A percentile compares a stretch with the other conserved stretches of the same genome.
phyloP scores from a whole-genome alignment of 1,140 invertebrate species.

The Drosophila ironensis region DNA sequence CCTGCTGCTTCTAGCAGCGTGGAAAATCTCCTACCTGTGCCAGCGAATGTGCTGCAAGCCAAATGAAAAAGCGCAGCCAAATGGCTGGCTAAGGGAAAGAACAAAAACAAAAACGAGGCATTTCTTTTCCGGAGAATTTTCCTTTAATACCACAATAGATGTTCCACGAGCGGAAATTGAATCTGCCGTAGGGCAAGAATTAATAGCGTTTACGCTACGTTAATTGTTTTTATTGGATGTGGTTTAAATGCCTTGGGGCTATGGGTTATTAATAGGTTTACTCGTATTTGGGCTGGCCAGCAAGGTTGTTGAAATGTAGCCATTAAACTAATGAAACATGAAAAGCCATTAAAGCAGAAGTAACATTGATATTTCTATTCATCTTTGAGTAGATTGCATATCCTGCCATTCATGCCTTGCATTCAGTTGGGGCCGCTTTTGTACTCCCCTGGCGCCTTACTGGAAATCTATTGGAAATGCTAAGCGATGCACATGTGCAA shows the following conservation, averaged over 20 bases:
- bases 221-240: conserved; percentile 35
- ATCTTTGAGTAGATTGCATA: too few relatives aligned
- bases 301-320: too few relatives aligned
- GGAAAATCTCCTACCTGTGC: conserved; percentile 26
- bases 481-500: background rate
- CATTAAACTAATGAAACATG: too few relatives aligned
- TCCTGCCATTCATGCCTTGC: too few relatives aligned
- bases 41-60: conserved; percentile 8
- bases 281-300: too few relatives aligned
- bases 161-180: conserved; percentile 34
- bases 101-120: conserved; percentile 1
- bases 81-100: conserved; percentile 21
- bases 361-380: too few relatives aligned
- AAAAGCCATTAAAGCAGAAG: too few relatives aligned
- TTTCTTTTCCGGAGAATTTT: conserved; percentile 16
- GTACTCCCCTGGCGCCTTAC: background rate
- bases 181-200: conserved; percentile 21
- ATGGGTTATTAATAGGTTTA: background rate
- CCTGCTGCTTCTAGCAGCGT: conserved; percentile 24
- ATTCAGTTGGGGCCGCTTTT: background rate
- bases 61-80: conserved; percentile 36
- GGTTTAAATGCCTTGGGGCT: background rate
- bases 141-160: conserved; percentile 33
- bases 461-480: background rate
- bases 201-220: conserved; percentile 26